These are phyloP conservation scores for Motacilla alba DNA, from an alignment of 2,113 vertebrate genomes.

Conservation along the genomic window DNA sequence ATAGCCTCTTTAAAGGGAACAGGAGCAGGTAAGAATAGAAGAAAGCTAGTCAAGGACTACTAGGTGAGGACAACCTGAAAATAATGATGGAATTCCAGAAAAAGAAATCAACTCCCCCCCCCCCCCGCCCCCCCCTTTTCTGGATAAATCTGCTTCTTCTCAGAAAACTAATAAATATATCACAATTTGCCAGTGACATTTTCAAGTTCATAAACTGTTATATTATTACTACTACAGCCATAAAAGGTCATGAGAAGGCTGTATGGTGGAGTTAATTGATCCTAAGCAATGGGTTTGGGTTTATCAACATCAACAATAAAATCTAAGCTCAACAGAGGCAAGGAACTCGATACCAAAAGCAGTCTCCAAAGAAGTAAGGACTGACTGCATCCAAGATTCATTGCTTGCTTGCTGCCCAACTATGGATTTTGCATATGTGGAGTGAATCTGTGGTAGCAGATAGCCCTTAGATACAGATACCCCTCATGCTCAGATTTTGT, in stretches of 20 bases:
- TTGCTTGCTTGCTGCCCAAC: background rate
- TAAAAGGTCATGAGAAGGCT: background rate
- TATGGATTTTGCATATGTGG: background rate
- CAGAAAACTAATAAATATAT: background rate
- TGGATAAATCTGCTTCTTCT: background rate
- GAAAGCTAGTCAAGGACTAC: background rate
- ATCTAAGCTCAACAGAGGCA: background rate
- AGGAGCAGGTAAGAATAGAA: background rate
- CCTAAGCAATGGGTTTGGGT: background rate
- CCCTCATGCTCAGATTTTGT: background rate
- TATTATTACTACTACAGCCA: background rate
- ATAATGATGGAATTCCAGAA: background rate
- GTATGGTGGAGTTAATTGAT: background rate
- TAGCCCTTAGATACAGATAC: background rate
- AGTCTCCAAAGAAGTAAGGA: background rate
- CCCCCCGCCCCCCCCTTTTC: accelerated
- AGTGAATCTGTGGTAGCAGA: background rate
- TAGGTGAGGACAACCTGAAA: background rate
- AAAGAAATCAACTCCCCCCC: accelerated
- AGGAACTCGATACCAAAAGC: background rate
- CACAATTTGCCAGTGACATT: background rate
- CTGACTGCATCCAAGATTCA: background rate
- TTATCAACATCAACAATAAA: background rate
- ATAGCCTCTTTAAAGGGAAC: background rate
- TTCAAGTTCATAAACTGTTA: background rate